Percentiles rank a stretch among this genome's conserved stretches.
phyloP scores from a whole-genome alignment of 2,797 vertebrate species.

The Corythornis leucogaster region DNA sequence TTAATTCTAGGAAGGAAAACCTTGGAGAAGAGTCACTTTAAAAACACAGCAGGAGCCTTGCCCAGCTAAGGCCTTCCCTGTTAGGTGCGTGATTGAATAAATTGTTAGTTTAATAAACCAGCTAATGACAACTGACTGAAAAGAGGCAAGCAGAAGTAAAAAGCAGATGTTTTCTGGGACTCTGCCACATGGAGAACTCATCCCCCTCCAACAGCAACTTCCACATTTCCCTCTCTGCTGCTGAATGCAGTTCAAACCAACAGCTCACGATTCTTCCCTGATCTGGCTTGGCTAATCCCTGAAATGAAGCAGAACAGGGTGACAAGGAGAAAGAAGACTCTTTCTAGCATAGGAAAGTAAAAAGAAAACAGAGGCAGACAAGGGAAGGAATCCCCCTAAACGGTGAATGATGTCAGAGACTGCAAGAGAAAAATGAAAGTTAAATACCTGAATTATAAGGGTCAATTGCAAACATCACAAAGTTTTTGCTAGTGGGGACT shows the following conservation, averaged over 20 bases:
- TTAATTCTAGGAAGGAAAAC: background rate
- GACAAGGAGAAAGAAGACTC: background rate
- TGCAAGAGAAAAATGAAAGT: background rate
- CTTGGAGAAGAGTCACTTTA: background rate
- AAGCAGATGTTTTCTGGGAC: background rate
- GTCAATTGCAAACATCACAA: background rate
- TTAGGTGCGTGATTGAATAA: background rate
- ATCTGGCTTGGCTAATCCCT: background rate
- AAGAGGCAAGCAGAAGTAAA: slow-evolving; percentile 5
- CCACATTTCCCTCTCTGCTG: background rate
- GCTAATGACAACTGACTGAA: background rate
- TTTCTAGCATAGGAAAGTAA: background rate
- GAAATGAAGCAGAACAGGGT: background rate
- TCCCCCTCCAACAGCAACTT: background rate
- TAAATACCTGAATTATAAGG: background rate
- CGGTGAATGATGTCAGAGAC: background rate
- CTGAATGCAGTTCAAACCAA: background rate
- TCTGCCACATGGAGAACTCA: background rate
- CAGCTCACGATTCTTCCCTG: background rate
- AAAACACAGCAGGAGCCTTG: background rate
- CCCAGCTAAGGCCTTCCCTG: background rate
- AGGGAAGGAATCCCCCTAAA: background rate
- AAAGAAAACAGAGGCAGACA: background rate
- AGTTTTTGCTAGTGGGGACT: background rate
- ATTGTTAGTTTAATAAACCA: slow-evolving; percentile 3